These are phyloP conservation scores for Ceuthmochares aereus DNA, from an alignment of 2,113 vertebrate species.

Conservation along the genomic window DNA sequence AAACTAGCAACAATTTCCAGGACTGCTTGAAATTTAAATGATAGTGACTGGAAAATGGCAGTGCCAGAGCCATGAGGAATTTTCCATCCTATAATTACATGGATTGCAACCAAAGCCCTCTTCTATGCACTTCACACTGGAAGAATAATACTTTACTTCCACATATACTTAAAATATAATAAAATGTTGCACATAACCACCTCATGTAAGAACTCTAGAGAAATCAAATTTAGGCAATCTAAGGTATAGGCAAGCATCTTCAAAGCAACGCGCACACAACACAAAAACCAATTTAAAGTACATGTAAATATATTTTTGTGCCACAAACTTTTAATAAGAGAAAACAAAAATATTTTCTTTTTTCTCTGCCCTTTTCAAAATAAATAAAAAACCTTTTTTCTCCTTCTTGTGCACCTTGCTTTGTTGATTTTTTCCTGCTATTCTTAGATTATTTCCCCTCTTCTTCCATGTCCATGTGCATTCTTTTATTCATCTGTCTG, in stretches of 20 bases:
- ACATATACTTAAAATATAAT: conserved; percentile 15
- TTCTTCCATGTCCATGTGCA: background rate
- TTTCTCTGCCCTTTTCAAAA: background rate
- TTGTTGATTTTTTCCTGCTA: background rate
- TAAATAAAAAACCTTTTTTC: background rate
- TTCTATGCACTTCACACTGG: background rate
- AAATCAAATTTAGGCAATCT: background rate
- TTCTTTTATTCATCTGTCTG: background rate
- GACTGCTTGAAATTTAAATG: conserved; percentile 10
- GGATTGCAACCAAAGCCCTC: background rate
- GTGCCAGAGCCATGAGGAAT: background rate
- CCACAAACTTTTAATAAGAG: background rate
- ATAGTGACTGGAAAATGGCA: conserved; percentile 11
- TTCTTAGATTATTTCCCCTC: background rate
- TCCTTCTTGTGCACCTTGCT: background rate
- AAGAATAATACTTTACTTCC: conserved; percentile 41
- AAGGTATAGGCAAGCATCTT: background rate
- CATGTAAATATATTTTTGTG: background rate
- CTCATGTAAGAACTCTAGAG: background rate
- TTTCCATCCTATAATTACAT: conserved; percentile 27
- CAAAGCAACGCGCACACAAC: background rate
- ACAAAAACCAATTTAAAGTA: background rate
- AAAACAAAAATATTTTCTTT: background rate
- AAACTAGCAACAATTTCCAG: conserved; percentile 25
- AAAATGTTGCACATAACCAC: background rate